Evolutionary conservation across 2,797 vertebrate species (phyloP).

Genomic region (Rhynchonycteris naso): DNA sequence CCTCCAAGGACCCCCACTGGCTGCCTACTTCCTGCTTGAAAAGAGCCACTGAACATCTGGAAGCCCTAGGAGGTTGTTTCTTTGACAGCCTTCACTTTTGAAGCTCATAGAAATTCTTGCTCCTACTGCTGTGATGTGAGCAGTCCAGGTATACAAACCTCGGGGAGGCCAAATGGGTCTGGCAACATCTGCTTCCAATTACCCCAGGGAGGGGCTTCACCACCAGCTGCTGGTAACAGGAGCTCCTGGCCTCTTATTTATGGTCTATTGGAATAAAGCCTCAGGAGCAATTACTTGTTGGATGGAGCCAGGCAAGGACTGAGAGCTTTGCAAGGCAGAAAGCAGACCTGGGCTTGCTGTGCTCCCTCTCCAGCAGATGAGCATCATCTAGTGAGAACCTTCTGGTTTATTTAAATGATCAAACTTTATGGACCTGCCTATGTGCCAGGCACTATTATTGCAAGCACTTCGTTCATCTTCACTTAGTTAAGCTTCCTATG

Average conservation of each 20-base stretch:
- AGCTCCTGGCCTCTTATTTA: conserved; percentile 66
- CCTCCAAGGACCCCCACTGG: not conserved
- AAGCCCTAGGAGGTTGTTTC: not conserved
- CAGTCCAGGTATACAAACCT: conserved; percentile 74
- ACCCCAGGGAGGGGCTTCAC: conserved; percentile 32
- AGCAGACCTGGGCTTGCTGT: not conserved
- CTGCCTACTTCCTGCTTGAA: conserved; percentile 9
- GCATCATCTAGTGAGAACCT: not conserved
- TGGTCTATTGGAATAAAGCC: conserved; percentile 32
- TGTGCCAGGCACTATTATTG: not conserved
- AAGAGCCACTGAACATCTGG: not conserved
- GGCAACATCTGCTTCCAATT: conserved; percentile 79
- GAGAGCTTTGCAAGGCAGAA: not conserved
- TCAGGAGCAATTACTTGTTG: not conserved
- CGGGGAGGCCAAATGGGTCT: conserved; percentile 29
- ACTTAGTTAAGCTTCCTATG: not conserved
- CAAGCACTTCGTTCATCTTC: not conserved
- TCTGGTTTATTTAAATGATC: not conserved
- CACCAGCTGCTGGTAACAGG: conserved; percentile 7
- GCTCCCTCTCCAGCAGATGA: too few species aligned
- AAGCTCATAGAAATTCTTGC: conserved; percentile 20
- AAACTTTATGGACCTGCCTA: not conserved
- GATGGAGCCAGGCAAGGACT: not conserved
- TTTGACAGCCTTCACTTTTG: conserved; percentile 37
- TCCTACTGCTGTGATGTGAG: not conserved